Evolutionary conservation across 2,113 vertebrate species (phyloP), one percentile per base, ranked within the genome.

Genomic region (Tympanuchus pallidicinctus): DNA sequence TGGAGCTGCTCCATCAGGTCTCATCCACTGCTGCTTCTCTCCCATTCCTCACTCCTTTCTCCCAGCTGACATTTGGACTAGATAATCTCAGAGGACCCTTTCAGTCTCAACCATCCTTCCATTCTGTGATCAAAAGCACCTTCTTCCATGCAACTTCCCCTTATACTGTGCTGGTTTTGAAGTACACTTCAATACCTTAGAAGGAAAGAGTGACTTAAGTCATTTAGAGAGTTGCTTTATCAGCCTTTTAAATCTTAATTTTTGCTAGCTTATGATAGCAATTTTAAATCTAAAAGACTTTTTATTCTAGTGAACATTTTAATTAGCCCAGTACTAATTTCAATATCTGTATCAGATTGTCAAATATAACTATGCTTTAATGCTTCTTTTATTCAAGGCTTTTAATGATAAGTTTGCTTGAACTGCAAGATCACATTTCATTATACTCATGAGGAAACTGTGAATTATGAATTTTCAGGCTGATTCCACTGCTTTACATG

Each of bases 321-420:
- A 82, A 93, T 90, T 86, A 92, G 34, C 7, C 14, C 13, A 69
- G 69, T 40, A 79, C 4, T 14, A 66, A 63, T 89, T 86, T 73
- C 63, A 76, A 9, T 86, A 94, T 93, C 70, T 84, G 11, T 19
- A 72, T 90, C 45, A 79, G 48, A 87, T 75, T 82, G 70, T 87
- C 74, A 84, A 48, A 82, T 82, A 74, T 2, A 5, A 69, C 24
- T 88, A 63, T 86, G 56, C 30, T 90, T 93, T 79, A 82, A 86
- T 25, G 27, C 2, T 84, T 80, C 90, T 91, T 91, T 94, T 63
- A 90, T 90, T 87, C 38, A 14, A 9, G 6, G 32, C 21, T 91
- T 95, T 89, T 92, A 84, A 88, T 66, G 66, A 89, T 45, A 73
- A 65, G 3, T 73, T 87, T 78, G 9, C 88, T 93, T 94, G 81